Evolutionary conservation across 1,140 invertebrate genomes (phyloP).

Genomic region (Ips typographus): DNA sequence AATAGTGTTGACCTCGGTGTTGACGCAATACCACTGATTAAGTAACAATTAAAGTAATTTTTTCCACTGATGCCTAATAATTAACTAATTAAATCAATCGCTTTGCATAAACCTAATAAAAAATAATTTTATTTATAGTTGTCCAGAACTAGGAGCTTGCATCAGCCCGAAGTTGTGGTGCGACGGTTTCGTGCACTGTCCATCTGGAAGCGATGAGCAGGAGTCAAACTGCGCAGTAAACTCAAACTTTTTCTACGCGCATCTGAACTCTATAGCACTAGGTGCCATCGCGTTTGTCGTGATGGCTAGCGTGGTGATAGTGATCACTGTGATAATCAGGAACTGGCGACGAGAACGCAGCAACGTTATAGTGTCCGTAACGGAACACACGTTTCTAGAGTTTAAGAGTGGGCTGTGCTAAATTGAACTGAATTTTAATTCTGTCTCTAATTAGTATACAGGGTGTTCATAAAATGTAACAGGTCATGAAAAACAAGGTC

Average conservation of each 20-base stretch:
- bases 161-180: conserved; percentile 73
- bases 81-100: too few species aligned
- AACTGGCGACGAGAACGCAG: conserved; percentile 47
- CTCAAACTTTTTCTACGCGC: conserved; percentile 66
- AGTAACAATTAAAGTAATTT: too few species aligned
- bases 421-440: neutral
- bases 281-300: conserved; percentile 37
- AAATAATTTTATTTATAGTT: conserved; percentile 52
- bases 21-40: too few species aligned
- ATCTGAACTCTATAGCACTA: conserved; percentile 49
- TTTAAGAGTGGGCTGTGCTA: conserved; percentile 52
- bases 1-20: too few species aligned
- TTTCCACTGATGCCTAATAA: too few species aligned
- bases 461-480: too few species aligned
- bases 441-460: neutral
- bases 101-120: too few species aligned
- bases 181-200: conserved; percentile 70
- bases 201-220: conserved; percentile 73
- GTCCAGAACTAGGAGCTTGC: conserved; percentile 71
- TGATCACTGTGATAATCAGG: conserved; percentile 45
- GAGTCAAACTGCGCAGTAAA: conserved; percentile 70
- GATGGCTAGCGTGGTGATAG: conserved; percentile 41
- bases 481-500: too few species aligned
- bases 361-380: conserved; percentile 50
- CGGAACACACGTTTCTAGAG: conserved; percentile 52